Conservation (phyloP, 2,888 invertebrate species). For the Dioctria linearis region DNA sequence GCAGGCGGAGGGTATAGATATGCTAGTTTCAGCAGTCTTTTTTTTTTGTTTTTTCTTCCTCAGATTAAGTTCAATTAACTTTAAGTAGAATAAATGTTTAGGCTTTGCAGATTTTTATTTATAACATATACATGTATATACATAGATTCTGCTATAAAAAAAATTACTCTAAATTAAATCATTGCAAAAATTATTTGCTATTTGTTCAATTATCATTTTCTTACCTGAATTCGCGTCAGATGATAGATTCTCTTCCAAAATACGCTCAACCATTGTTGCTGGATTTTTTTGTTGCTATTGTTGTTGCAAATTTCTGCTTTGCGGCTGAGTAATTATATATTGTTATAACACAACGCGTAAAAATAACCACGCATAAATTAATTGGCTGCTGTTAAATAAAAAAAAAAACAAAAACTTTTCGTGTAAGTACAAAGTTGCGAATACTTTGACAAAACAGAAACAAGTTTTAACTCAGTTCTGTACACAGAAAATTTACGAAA, state of each 20-base stretch:
- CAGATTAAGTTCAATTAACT: slow-evolving; percentile 54
- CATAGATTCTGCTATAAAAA: no score
- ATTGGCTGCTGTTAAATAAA: neutral
- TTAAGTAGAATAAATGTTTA: slow-evolving; percentile 49
- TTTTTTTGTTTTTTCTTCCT: slow-evolving; percentile 34
- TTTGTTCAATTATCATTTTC: slow-evolving; percentile 50
- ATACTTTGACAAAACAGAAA: neutral
- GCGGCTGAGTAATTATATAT: neutral
- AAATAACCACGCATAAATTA: neutral
- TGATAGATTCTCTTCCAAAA: slow-evolving; percentile 74
- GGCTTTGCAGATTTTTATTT: slow-evolving; percentile 32
- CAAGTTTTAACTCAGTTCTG: slow-evolving; percentile 2
- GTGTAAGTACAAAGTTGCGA: neutral
- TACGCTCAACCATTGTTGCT: slow-evolving; percentile 77
- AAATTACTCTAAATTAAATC: no score
- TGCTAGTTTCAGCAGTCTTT: slow-evolving; percentile 29
- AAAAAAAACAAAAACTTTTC: neutral
- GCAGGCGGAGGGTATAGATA: no score
- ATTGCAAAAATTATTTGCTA: no score
- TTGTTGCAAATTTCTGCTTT: neutral
- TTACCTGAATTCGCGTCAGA: slow-evolving; percentile 73
- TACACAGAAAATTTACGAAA: neutral
- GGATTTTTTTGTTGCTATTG: slow-evolving; percentile 48
- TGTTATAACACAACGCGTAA: neutral
- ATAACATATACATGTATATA: no score